Evolutionary conservation across 2,888 invertebrate species (phyloP).

Genomic region (Escarpia spicata): DNA sequence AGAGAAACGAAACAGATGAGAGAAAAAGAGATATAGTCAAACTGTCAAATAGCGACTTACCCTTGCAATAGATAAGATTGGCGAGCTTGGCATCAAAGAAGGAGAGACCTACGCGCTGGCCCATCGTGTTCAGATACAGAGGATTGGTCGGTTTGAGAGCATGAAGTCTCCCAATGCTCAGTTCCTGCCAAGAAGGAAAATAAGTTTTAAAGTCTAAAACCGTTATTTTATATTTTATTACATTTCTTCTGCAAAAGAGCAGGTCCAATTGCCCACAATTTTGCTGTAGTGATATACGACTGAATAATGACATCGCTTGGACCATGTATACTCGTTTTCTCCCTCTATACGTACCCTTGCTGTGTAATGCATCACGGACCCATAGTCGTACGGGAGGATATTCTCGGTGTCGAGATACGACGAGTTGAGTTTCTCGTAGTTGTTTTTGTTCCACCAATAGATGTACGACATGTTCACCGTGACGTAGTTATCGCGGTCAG

Average conservation of each 20-base stretch:
- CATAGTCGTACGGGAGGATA: not conserved
- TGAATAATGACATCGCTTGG: too few relatives aligned
- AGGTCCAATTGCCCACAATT: not conserved
- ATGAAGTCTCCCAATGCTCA: not conserved
- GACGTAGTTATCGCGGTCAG: not conserved
- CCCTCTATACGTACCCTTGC: not conserved
- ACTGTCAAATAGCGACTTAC: not conserved
- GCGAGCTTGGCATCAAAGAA: slow-evolving; percentile 10
- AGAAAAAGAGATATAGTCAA: too few relatives aligned
- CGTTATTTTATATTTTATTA: not conserved
- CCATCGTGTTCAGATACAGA: not conserved
- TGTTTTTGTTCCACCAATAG: not conserved
- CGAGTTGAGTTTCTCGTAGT: not conserved
- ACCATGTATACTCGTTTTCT: not conserved
- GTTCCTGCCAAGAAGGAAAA: not conserved
- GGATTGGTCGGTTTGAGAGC: not conserved
- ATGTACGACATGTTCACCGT: not conserved
- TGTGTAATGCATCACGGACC: not conserved
- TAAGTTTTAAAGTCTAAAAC: not conserved
- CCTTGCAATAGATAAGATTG: not conserved
- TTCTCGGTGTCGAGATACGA: not conserved
- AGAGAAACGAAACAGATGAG: not conserved
- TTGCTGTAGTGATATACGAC: not conserved
- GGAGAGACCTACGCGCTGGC: not conserved
- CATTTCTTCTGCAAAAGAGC: not conserved